These are phyloP conservation scores for Pomacea maculata DNA, from an alignment of 1,140 invertebrate genomes.

Conservation along the genomic window DNA sequence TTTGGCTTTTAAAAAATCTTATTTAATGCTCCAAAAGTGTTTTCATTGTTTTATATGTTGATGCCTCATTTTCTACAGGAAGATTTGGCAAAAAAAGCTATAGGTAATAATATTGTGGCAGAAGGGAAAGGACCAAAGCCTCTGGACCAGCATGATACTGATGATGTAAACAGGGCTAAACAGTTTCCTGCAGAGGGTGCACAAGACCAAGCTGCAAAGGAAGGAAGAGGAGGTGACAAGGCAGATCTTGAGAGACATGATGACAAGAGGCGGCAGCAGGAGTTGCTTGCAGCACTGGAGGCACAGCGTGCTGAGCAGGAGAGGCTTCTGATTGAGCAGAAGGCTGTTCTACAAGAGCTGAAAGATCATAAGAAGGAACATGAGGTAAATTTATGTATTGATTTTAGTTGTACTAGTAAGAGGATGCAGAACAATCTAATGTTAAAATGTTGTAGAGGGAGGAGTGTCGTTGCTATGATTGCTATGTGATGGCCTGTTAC, in stretches of 20 bases:
- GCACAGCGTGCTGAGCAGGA: slow-evolving; percentile 69
- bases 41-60: background rate
- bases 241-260: slow-evolving; percentile 69
- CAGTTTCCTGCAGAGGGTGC: slow-evolving; percentile 4
- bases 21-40: too few relatives aligned
- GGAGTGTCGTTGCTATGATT: too few relatives aligned
- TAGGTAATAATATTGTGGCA: background rate
- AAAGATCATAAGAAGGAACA: slow-evolving; percentile 62
- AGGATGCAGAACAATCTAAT: background rate
- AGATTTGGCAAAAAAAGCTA: background rate
- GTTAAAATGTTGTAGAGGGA: too few relatives aligned
- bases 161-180: slow-evolving; percentile 9
- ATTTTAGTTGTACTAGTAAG: background rate
- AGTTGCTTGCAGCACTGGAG: slow-evolving; percentile 66
- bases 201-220: slow-evolving; percentile 19
- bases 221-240: slow-evolving; percentile 15
- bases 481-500: too few relatives aligned
- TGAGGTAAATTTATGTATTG: background rate
- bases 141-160: slow-evolving; percentile 9
- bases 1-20: too few relatives aligned
- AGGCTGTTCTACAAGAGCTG: slow-evolving; percentile 68
- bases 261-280: slow-evolving; percentile 69
- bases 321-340: slow-evolving; percentile 50
- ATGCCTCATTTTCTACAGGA: background rate
- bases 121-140: slow-evolving; percentile 13